Base-by-base conservation (phyloP, 2,797 vertebrate genomes). In the Neosalanx taihuensis region DNA sequence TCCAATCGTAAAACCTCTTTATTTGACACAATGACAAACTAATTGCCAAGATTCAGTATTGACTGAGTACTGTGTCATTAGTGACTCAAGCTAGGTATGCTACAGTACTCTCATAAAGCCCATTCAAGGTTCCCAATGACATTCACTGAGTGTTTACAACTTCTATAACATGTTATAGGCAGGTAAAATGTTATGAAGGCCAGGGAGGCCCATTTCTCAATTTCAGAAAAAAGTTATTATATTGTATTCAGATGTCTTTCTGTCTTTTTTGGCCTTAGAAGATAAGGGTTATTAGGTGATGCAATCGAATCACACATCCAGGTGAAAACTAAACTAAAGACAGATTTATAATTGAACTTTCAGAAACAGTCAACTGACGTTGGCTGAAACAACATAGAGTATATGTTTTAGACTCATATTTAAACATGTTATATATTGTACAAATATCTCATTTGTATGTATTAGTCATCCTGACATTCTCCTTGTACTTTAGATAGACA, bases 281-380 rank as follows among this genome's bases (percentile, higher is more conserved):
- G 76, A 84, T 81, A 79, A 81, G 72, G 46, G 67, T 51, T 71
- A 1, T 26, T 31, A n/a, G 31, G 53, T 41, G 33, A 69, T 63
- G 65, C 26, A 51, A 53, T 69, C 58, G 18, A 20, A 60, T 10
- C 58, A 12, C 3, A 12, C 15, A 56, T 56, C 15, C 51, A 56
- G 51, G 6, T 17, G 18, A 17, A 6, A 7, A 56, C 6, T 56
- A 46, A 46, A 46, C 15, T 1, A 56, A 5, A 56, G 51, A 56
- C 51, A 56, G 51, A 56, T 56, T 56, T n/a, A 56, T 60, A 23
- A 13, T 23, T 26, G 29, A 12, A 60, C 23, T 18, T 31, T 31
- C 30, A 13, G 29, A 5, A 31, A 31, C 23, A 62, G 30, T 62
- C 29, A 63, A 3, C 57, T 33, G 26, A 18, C 60, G 17, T 63